A percentile compares a stretch with the other conserved stretches of the same genome.
phyloP scores from a whole-genome alignment of 2,797 vertebrate species.

The Sebastes kiyomatsui region DNA sequence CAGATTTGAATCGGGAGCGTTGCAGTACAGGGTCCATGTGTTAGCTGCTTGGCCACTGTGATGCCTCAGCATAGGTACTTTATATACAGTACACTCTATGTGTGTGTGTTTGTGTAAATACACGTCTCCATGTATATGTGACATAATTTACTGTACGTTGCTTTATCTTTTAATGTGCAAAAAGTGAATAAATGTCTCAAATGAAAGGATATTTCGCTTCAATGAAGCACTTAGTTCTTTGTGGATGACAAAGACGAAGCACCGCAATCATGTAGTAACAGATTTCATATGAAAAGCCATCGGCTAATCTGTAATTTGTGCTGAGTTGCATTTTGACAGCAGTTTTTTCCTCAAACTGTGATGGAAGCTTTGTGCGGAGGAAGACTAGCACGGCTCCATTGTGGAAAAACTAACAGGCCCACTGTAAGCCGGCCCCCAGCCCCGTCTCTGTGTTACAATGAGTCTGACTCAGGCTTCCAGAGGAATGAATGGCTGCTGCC shows the following conservation, averaged over 20 bases:
- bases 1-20: neutral
- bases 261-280: neutral
- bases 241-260: neutral
- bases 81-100: neutral
- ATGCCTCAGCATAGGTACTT: neutral
- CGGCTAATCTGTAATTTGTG: conserved; percentile 28
- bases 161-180: neutral
- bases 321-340: conserved; percentile 34
- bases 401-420: conserved; percentile 52
- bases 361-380: conserved; percentile 33
- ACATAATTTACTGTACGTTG: neutral
- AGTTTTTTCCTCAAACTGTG: conserved; percentile 22
- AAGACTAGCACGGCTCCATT: conserved; percentile 42
- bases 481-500: conserved; percentile 77
- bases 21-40: neutral
- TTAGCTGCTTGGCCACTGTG: neutral
- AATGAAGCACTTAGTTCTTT: neutral
- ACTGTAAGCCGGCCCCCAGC: conserved; percentile 31
- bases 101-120: neutral
- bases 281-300: neutral
- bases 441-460: conserved; percentile 53
- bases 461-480: conserved; percentile 72
- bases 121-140: neutral
- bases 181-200: neutral
- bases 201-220: neutral